These are phyloP conservation scores for Marronus borbonicus DNA, from an alignment of 2,888 invertebrate genomes.

Conservation along the genomic window DNA sequence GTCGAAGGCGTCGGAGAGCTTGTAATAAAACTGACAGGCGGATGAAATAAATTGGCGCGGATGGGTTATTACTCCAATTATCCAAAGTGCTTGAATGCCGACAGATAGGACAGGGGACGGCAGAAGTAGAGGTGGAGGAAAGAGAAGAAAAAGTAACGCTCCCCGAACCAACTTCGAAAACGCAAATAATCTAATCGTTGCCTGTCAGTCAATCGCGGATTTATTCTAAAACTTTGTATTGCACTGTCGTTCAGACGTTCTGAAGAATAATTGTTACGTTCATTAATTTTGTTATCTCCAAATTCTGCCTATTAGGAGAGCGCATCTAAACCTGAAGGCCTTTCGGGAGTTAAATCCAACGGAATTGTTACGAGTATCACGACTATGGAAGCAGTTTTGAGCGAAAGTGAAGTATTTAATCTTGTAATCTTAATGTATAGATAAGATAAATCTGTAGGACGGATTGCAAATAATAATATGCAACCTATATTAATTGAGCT, in stretches of 20 bases:
- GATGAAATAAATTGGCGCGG: constrained; percentile 53
- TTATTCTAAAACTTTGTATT: constrained; percentile 21
- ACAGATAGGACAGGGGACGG: background rate
- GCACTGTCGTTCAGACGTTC: background rate
- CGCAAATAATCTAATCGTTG: constrained; percentile 42
- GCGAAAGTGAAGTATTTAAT: too few relatives aligned
- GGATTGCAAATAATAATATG: too few relatives aligned
- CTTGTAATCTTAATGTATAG: too few relatives aligned
- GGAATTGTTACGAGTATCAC: too few relatives aligned
- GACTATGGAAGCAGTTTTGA: too few relatives aligned
- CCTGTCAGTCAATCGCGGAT: constrained; percentile 20
- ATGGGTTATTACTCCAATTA: constrained; percentile 55
- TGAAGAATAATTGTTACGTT: constrained; percentile 10
- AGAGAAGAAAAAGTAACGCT: background rate
- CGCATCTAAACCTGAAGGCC: too few relatives aligned
- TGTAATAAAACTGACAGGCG: constrained; percentile 54
- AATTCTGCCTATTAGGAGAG: too few relatives aligned
- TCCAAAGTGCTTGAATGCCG: constrained; percentile 45
- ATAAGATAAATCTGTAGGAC: too few relatives aligned
- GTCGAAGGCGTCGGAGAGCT: constrained; percentile 29
- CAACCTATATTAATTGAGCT: too few relatives aligned
- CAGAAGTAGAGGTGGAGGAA: background rate
- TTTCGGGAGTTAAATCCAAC: background rate
- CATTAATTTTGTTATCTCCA: constrained; percentile 18
- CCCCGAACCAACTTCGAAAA: background rate